Conservation (phyloP, 2,797 vertebrate genomes). For the Phataginus tetradactyla region DNA sequence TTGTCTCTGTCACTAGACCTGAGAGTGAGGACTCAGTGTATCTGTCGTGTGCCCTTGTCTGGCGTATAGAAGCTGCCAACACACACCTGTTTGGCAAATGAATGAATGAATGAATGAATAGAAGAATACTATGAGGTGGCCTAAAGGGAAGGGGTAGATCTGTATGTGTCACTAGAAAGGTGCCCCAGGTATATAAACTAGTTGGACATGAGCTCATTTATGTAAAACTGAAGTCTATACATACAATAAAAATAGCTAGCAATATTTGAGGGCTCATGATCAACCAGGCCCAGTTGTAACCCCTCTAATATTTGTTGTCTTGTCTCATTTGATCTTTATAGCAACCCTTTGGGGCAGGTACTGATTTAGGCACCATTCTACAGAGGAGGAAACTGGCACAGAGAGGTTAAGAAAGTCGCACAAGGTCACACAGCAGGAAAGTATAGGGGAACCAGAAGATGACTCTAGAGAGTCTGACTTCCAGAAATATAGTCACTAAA, state of each 20-base stretch:
- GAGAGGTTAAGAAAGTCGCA: background rate
- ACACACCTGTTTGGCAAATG: background rate
- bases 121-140: background rate
- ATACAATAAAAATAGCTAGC: background rate
- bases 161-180: background rate
- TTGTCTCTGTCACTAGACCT: background rate
- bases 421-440: background rate
- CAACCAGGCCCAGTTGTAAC: background rate
- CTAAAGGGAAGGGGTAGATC: background rate
- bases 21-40: background rate
- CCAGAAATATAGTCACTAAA: background rate
- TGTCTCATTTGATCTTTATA: background rate
- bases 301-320: background rate
- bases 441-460: background rate
- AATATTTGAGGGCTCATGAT: background rate
- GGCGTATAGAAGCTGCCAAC: background rate
- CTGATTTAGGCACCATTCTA: background rate
- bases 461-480: background rate
- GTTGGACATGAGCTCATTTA: background rate
- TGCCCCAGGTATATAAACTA: background rate
- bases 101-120: background rate
- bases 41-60: background rate
- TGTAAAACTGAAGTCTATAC: background rate
- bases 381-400: background rate
- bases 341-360: background rate